Base-by-base conservation (phyloP, 2,888 invertebrate species). In the Stenotaenia linearis region DNA sequence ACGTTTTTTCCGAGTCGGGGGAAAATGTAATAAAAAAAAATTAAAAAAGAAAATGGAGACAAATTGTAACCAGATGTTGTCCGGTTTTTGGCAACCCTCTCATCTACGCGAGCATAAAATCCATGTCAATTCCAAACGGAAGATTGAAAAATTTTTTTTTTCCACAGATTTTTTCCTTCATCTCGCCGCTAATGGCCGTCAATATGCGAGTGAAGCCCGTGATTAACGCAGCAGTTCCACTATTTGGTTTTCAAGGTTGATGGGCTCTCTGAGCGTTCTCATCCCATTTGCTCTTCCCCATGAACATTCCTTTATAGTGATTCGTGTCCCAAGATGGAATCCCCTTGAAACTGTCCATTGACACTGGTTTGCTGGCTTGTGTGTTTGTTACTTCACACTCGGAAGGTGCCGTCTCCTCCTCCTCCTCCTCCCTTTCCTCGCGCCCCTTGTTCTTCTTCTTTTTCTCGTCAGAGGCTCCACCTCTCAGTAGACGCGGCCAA, bases 141-240 rank as follows among this genome's bases (percentile, higher is more conserved):
- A 61, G 61, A 61, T 61, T 61, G 61, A 25, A 61, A 61, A 61
- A 25, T 12, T 12, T 12, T 23, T 61, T 61, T 45, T n/a, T 45
- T 25, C 25, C 9, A 1, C 23, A 61, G 25, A 61, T 61, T 61
- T 45, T 61, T 61, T 61, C 61, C 61, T 61, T 61, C 61, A 61
- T 61, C 61, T 61, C 25, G 61, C 61, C 61, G 61, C 61, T 61
- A 61, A 61, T 61, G 61, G 61, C 61, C 61, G 61, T 61, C 61
- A 61, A 61, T 61, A 61, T 61, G 61, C 61, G 61, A 61, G 61
- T 61, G 61, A 61, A 61, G 61, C 25, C 61, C 61, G 61, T 61
- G 61, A 61, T 61, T 61, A 61, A 61, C 61, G 61, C 61, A 25
- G 23, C 23, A 28, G 61, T 61, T 61, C 61, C 61, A 61, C 61